Conservation (phyloP, 2,797 vertebrate genomes). For the Astyanax mexicanus region DNA sequence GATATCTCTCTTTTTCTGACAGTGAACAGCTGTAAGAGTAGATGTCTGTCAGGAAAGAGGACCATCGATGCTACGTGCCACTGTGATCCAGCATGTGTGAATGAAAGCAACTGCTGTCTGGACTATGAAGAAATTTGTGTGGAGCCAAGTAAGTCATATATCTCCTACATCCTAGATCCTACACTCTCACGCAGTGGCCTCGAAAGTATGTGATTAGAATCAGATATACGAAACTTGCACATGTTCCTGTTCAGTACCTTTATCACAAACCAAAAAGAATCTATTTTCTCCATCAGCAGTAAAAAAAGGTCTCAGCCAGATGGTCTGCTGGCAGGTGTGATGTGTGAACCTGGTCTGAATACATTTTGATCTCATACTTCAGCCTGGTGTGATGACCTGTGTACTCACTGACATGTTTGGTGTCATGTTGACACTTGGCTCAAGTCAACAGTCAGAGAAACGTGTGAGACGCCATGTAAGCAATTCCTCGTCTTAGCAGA, state of each 20-base stretch:
- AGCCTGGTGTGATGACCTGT: too few species aligned
- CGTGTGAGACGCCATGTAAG: background rate
- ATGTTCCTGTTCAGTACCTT: too few species aligned
- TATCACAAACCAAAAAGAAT: too few species aligned
- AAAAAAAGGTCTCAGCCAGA: background rate
- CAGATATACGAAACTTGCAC: too few species aligned
- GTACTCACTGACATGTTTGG: background rate
- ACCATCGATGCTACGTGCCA: constrained; percentile 75
- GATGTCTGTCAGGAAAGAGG: constrained; percentile 47
- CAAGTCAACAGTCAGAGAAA: background rate
- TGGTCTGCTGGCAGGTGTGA: too few species aligned
- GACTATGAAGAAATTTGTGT: constrained; percentile 80
- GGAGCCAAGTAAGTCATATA: constrained; percentile 74
- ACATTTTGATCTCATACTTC: background rate
- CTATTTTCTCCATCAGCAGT: background rate
- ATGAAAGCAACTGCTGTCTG: constrained; percentile 80
- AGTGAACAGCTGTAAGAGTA: constrained; percentile 55
- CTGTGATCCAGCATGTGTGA: constrained; percentile 78
- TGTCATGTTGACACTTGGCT: background rate
- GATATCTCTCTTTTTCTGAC: constrained; percentile 10
- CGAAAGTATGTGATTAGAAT: too few species aligned
- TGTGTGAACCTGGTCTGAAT: background rate
- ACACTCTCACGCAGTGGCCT: too few species aligned
- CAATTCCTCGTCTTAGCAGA: background rate
- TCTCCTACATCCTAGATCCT: background rate